Conservation (phyloP, 2,113 vertebrate species). For the Brachypodius melanocephalos region DNA sequence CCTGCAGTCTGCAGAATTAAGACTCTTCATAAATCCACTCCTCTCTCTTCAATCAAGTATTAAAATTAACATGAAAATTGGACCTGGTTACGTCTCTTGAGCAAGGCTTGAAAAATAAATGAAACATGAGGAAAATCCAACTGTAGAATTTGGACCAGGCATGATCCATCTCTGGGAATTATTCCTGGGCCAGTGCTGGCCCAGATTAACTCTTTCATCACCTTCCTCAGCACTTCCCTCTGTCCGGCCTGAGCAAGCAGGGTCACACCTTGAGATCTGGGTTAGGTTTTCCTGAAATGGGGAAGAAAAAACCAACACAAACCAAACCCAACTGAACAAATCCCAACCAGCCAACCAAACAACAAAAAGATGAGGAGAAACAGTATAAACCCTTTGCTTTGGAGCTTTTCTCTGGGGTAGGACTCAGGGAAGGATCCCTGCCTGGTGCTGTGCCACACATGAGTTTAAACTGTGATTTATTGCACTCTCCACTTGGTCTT, state of each 20-base stretch:
- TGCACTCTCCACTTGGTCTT: constrained; percentile 13
- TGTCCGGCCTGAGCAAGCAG: not conserved
- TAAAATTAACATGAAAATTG: not conserved
- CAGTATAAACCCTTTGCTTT: not conserved
- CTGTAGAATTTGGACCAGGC: not conserved
- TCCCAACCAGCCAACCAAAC: not conserved
- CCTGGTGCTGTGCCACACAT: not conserved
- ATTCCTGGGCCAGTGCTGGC: not conserved
- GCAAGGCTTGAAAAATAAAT: not conserved
- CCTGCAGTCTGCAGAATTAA: not conserved
- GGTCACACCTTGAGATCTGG: not conserved
- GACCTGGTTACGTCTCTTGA: not conserved
- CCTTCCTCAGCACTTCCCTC: not conserved
- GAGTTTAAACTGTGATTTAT: not conserved
- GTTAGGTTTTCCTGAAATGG: not conserved
- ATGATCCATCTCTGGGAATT: not conserved
- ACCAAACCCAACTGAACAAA: fast-evolving
- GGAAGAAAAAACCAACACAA: not conserved
- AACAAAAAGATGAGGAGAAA: not conserved
- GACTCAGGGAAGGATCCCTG: not conserved
- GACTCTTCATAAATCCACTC: not conserved
- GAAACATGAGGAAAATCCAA: not conserved
- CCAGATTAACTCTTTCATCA: not conserved
- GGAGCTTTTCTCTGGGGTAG: not conserved
- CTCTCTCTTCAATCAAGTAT: not conserved